phyloP scores from a whole-genome alignment of 2,797 vertebrate species.

The Anolis apletophallus region DNA sequence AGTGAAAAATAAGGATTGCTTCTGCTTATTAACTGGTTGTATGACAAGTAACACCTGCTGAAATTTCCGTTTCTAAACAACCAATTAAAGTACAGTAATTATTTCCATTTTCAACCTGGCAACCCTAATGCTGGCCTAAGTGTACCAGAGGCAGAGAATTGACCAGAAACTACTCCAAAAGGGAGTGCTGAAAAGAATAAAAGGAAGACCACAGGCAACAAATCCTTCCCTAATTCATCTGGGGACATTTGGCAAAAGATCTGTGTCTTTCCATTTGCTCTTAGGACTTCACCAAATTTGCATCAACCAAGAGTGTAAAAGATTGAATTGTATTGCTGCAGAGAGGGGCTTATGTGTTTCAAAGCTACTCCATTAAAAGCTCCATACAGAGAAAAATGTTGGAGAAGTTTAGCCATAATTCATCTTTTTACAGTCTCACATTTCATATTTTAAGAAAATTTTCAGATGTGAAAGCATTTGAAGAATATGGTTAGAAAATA shows the following conservation, averaged over 20 bases:
- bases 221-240: background rate
- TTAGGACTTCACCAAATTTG: background rate
- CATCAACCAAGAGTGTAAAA: background rate
- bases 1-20: too few species aligned
- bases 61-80: too few species aligned
- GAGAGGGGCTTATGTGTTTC: background rate
- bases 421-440: background rate
- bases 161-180: background rate
- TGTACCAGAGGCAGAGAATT: background rate
- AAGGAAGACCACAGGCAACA: background rate
- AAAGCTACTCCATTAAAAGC: background rate
- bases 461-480: background rate
- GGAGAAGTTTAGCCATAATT: background rate
- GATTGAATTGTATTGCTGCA: background rate
- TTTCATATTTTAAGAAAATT: background rate
- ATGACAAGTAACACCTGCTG: too few species aligned
- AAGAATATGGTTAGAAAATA: background rate
- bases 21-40: too few species aligned
- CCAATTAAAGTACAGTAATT: too few species aligned
- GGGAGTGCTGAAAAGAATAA: background rate
- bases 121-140: too few species aligned
- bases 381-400: background rate
- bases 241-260: background rate
- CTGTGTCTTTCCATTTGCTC: background rate
- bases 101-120: too few species aligned